Evolutionary conservation across 2,888 invertebrate species (phyloP).

Genomic region (Deilephila porcellus): DNA sequence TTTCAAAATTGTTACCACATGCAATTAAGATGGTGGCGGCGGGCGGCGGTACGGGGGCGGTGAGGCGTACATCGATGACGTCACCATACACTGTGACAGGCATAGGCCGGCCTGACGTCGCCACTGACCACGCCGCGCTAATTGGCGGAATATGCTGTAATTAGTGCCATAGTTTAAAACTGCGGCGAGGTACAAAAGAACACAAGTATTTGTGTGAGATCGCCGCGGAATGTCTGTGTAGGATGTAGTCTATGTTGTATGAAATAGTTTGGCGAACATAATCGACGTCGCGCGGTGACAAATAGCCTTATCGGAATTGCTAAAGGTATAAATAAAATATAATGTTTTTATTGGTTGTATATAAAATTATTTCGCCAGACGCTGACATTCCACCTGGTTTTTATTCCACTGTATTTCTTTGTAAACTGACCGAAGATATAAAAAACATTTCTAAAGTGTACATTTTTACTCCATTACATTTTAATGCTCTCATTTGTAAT

Average conservation of each 20-base stretch:
- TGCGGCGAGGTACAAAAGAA: not conserved
- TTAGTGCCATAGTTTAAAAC: constrained; percentile 11
- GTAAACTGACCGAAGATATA: not conserved
- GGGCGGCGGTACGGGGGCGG: not conserved
- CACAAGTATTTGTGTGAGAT: not conserved
- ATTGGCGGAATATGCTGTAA: constrained; percentile 1
- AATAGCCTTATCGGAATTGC: not conserved
- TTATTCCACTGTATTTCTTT: not conserved
- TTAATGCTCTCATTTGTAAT: too few species aligned
- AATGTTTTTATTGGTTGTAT: not conserved
- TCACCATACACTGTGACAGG: not conserved
- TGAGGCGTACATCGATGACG: not conserved
- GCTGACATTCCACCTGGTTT: not conserved
- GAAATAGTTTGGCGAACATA: not conserved
- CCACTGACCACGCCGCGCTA: not conserved
- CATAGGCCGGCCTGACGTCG: not conserved
- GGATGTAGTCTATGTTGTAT: not conserved
- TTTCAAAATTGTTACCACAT: constrained; percentile 54
- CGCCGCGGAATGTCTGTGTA: not conserved
- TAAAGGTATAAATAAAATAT: not conserved
- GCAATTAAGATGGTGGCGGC: constrained; percentile 23
- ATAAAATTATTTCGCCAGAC: not conserved
- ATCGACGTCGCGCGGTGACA: not conserved
- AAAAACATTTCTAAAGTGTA: too few species aligned
- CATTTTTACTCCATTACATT: too few species aligned